Percentiles rank a stretch among this genome's conserved stretches.
Conservation (phyloP, 2,888 invertebrate species). For the Melieria picta region DNA sequence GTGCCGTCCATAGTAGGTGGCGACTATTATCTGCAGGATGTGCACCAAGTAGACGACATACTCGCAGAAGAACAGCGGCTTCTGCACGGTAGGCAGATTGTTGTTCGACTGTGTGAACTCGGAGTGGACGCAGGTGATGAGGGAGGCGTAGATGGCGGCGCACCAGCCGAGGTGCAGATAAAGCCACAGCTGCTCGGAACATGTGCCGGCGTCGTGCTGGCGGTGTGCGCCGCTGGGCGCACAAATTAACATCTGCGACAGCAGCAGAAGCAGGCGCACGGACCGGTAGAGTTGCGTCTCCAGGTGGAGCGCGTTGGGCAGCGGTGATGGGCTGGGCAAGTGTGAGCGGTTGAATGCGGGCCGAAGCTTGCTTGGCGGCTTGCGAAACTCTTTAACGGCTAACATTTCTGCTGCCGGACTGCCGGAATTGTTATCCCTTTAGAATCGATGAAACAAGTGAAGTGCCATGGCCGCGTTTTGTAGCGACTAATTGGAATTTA, state of each 20-base stretch:
- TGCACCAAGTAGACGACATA: constrained; percentile 45
- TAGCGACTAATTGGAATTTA: background rate
- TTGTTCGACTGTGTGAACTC: constrained; percentile 40
- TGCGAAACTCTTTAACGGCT: too few relatives aligned
- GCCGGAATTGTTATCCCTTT: background rate
- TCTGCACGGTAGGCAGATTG: constrained; percentile 44
- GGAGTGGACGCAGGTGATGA: constrained; percentile 35
- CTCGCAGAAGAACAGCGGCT: constrained; percentile 46
- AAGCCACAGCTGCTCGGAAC: constrained; percentile 15
- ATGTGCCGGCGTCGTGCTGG: background rate
- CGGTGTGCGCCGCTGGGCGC: constrained; percentile 44
- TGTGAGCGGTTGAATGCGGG: background rate
- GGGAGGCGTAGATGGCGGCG: constrained; percentile 33
- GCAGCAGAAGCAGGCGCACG: constrained; percentile 36
- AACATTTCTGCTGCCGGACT: too few relatives aligned
- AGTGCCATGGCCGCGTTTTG: background rate
- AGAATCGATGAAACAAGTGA: background rate
- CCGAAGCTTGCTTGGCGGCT: too few relatives aligned
- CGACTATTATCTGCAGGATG: constrained; percentile 38
- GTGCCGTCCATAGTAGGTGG: constrained; percentile 34
- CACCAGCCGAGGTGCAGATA: constrained; percentile 44
- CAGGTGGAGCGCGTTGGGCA: background rate
- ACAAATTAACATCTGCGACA: constrained; percentile 43
- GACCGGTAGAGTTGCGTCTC: constrained; percentile 41
- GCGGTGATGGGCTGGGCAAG: background rate